Evolutionary conservation across 2,113 vertebrate genomes (phyloP), one percentile per base, ranked within the genome.

Genomic region (Piprites chloris): DNA sequence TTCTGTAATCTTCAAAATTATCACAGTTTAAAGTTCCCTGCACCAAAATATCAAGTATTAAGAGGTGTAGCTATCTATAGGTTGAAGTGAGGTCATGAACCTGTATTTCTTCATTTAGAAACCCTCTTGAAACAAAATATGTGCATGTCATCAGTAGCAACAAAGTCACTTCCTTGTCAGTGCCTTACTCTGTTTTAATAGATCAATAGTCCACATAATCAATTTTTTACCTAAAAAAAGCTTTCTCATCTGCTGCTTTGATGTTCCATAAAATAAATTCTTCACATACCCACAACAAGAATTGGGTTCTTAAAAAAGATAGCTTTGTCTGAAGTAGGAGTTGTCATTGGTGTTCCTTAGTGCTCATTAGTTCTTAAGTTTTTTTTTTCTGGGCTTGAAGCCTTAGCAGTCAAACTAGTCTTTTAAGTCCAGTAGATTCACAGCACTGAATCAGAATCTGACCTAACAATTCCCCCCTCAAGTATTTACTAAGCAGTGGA

Each of bases 141-240:
- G 9, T 28, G 5, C 26, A 15, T 39, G 17, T 72, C 32, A 67
- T 17, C 10, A 12, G 18, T 35, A 78, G 14, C 28, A 82, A 74
- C 20, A 27, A 62, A 81, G 30, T 63, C 14, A 7, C 11, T 72
- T 62, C 14, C 19, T 80, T 83, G 6, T 61, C 32, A 28, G 23
- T 41, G 10, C 1, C 24, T 76, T 32, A 28, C 12, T 68, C 58
- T 49, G 7, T 55, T 91, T 87, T 56, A 55, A 79, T 52, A 77
- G 19, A 53, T 21, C 26, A 72, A 1, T 32, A 62, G 32, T 49
- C 5, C 5, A 53, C 14, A 9, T 28, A 23, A 2, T 33, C 0
- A 10, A 20, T 55, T 55, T 53, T 15, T 65, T 63, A 15, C 19
- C 14, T n/a, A 26, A 2, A 23, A 41, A n/a, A 30, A 67, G 62